Base-by-base conservation (phyloP, 2,797 vertebrate species). In the Botia kubotai region DNA sequence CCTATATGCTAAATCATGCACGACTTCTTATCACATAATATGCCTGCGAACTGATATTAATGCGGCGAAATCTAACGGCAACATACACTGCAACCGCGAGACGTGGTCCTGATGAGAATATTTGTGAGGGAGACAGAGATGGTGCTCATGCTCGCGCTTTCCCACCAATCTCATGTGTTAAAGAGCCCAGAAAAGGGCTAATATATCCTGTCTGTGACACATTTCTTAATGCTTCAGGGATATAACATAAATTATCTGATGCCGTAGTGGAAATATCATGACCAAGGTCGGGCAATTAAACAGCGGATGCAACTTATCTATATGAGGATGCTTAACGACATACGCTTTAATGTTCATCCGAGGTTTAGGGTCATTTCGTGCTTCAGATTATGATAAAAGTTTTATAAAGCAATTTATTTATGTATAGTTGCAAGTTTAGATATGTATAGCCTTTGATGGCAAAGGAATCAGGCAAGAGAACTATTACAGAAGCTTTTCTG, bases 21-120 rank as follows among this genome's bases (percentile, higher is more conserved):
- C 46, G n/a, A n/a, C 60, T 12, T 2, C 26, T 65, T 7, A 43
- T 73, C 19, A 26, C 14, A 36, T 3, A 70, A 23, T 6, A 46
- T 72, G 60, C 48, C 26, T 66, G 58, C 46, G 21, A 23, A 16
- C 26, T 33, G 4, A 11, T 46, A 23, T 65, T n/a, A 55, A 3
- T 66, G 50, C 60, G 60, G 6, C 11, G 36, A 10, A 67, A 12
- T n/a, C 1, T 5, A 19, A 70, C 48, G 62, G 52, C 6, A 62
- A 13, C 29, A 12, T 70, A 21, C 33, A 16, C 17, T 66, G 74
- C 67, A 74, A 74, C 46, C 73, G 60, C 21, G 77, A 58, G 60
- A 36, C 48, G 52, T 48, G 74, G 77, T 84, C 74, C 83, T 86
- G 85, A 88, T 78, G 82, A 75, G 84, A 87, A 88, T 88, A 80